Evolutionary conservation across 2,797 vertebrate genomes (phyloP).

Genomic region (Petrocephalus schoutedeni): DNA sequence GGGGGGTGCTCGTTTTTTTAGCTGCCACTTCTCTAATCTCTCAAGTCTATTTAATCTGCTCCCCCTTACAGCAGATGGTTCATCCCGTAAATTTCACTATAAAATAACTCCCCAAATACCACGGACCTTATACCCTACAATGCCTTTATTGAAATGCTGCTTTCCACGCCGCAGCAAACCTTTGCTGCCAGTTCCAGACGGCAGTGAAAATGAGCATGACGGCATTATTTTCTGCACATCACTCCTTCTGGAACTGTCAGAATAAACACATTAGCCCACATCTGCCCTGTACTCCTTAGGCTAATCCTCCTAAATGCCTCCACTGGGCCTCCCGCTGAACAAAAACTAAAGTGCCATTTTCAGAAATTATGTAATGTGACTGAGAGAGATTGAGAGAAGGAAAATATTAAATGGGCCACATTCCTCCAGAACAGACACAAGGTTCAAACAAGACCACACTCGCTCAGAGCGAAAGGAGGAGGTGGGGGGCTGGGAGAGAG

Average conservation of each 20-base stretch:
- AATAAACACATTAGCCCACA: neutral
- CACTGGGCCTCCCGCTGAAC: neutral
- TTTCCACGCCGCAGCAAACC: neutral
- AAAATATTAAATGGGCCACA: constrained; percentile 53
- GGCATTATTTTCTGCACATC: neutral
- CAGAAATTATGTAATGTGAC: neutral
- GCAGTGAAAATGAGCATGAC: neutral
- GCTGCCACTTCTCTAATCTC: neutral
- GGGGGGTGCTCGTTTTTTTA: neutral
- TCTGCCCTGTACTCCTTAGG: neutral
- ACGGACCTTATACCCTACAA: neutral
- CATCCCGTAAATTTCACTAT: neutral
- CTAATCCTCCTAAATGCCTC: neutral
- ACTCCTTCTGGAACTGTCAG: neutral
- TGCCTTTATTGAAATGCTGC: neutral
- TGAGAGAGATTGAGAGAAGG: constrained; percentile 19
- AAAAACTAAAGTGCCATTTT: neutral
- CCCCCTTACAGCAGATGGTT: neutral
- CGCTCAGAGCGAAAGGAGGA: constrained; percentile 25
- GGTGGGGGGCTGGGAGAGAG: constrained; percentile 25
- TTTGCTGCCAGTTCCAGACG: neutral
- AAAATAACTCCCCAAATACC: neutral
- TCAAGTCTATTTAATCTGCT: neutral
- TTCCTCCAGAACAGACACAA: constrained; percentile 64
- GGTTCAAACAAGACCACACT: constrained; percentile 56